Conservation (phyloP, 2,888 invertebrate species). For the Atrina japonica region DNA sequence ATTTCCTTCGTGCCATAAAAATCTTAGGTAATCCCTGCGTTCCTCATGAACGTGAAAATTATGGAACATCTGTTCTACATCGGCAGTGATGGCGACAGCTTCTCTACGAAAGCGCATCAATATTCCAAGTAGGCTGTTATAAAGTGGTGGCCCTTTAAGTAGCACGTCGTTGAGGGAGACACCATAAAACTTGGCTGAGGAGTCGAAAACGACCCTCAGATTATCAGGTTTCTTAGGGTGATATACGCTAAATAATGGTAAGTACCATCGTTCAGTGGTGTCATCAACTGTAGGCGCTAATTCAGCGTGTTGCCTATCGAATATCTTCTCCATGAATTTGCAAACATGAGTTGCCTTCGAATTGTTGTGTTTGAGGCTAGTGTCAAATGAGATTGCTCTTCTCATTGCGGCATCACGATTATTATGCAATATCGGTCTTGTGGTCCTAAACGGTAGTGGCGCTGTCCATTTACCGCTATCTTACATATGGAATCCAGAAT, state of each 20-base stretch:
- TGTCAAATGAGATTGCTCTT: slow-evolving; percentile 15
- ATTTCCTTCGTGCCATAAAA: slow-evolving; percentile 23
- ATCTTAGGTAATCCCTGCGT: slow-evolving; percentile 13
- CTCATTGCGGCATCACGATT: slow-evolving; percentile 5
- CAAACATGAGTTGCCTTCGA: slow-evolving; percentile 6
- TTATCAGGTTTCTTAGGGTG: slow-evolving; percentile 19
- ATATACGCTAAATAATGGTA: slow-evolving; percentile 20
- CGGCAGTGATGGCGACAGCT: slow-evolving; percentile 14
- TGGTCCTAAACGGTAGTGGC: slow-evolving; percentile 15
- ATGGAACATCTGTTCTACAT: slow-evolving; percentile 31
- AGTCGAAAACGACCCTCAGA: slow-evolving; percentile 13
- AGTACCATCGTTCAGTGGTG: slow-evolving; percentile 9
- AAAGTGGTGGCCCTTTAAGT: slow-evolving; percentile 15
- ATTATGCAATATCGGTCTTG: slow-evolving; percentile 1
- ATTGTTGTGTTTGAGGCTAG: neutral
- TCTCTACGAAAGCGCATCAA: slow-evolving; percentile 15
- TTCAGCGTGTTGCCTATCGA: slow-evolving; percentile 5
- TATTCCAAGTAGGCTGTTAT: slow-evolving; percentile 19
- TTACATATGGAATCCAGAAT: slow-evolving; percentile 1
- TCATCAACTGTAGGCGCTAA: neutral
- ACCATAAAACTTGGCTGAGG: slow-evolving; percentile 26
- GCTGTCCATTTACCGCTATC: slow-evolving; percentile 25
- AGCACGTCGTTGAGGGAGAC: slow-evolving; percentile 15
- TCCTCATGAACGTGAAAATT: slow-evolving; percentile 2
- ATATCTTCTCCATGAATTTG: slow-evolving; percentile 22